Evolutionary conservation across 2,113 vertebrate species (phyloP).

Genomic region (Erpornis zantholeuca): DNA sequence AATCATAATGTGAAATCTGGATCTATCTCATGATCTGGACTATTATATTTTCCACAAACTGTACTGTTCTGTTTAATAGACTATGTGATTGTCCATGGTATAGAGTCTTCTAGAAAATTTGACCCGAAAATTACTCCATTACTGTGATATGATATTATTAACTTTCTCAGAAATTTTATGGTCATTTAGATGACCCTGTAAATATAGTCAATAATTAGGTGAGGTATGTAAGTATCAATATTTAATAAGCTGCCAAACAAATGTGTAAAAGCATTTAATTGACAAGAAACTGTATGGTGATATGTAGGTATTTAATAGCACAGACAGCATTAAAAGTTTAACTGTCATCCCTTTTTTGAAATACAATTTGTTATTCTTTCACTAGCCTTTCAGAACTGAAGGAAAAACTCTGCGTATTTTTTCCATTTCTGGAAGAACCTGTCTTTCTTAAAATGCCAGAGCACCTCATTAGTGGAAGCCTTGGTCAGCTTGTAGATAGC

Average conservation of each 20-base stretch:
- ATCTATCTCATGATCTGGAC: background rate
- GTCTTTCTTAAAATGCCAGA: slow-evolving; percentile 46
- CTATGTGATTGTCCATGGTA: background rate
- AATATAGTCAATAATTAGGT: slow-evolving; percentile 38
- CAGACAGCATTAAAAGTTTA: slow-evolving; percentile 24
- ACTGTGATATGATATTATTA: slow-evolving; percentile 35
- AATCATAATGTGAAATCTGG: slow-evolving; percentile 6
- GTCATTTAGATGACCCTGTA: slow-evolving; percentile 35
- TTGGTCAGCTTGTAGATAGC: slow-evolving; percentile 27
- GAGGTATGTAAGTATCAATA: slow-evolving; percentile 47
- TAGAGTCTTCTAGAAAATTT: background rate
- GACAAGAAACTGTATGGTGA: background rate
- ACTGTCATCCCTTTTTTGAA: slow-evolving; percentile 37
- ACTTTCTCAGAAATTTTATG: slow-evolving; percentile 11
- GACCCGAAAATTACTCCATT: slow-evolving; percentile 28
- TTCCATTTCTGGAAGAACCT: slow-evolving; percentile 46
- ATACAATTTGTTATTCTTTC: slow-evolving; percentile 58
- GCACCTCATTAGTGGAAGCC: slow-evolving; percentile 44
- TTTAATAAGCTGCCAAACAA: slow-evolving; percentile 48
- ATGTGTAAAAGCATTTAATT: slow-evolving; percentile 27
- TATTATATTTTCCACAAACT: slow-evolving; percentile 24
- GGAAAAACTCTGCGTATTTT: slow-evolving; percentile 1
- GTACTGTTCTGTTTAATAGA: background rate
- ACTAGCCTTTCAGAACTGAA: slow-evolving; percentile 44
- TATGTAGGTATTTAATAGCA: slow-evolving; percentile 36